Conservation (phyloP, 1,140 invertebrate species). For the Procambarus virginalis region DNA sequence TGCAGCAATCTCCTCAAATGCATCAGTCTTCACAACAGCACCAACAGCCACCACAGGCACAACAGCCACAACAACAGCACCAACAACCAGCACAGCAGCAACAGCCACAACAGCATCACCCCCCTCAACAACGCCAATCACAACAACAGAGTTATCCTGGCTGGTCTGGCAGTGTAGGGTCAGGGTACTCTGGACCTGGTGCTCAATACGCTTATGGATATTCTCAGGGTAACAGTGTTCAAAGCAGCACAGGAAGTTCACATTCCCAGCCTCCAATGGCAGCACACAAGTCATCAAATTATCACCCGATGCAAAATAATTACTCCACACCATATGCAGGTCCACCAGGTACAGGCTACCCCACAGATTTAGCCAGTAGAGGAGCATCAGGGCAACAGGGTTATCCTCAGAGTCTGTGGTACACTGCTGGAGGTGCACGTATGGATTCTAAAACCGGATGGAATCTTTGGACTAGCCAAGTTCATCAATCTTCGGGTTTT, state of each 20-base stretch:
- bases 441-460: constrained; percentile 55
- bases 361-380: constrained; percentile 35
- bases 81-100: constrained; percentile 18
- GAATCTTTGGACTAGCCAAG: constrained; percentile 50
- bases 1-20: constrained; percentile 7
- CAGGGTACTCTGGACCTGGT: constrained; percentile 51
- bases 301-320: constrained; percentile 60
- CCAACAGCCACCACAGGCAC: constrained; percentile 29
- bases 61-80: constrained; percentile 40
- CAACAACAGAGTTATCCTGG: constrained; percentile 47
- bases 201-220: constrained; percentile 54
- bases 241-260: constrained; percentile 30
- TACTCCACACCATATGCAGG: constrained; percentile 34
- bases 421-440: constrained; percentile 30
- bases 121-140: constrained; percentile 25
- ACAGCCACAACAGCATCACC: constrained; percentile 9
- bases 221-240: constrained; percentile 46
- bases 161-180: constrained; percentile 41
- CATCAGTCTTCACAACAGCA: constrained; percentile 25
- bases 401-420: constrained; percentile 49
- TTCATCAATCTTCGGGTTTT: constrained; percentile 38
- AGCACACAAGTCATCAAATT: constrained; percentile 53
- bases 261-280: constrained; percentile 53
- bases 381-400: constrained; percentile 47
- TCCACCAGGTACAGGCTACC: constrained; percentile 35